These are phyloP conservation scores for Boloria euphrosyne DNA, from an alignment of 2,888 invertebrate genomes.

Conservation along the genomic window DNA sequence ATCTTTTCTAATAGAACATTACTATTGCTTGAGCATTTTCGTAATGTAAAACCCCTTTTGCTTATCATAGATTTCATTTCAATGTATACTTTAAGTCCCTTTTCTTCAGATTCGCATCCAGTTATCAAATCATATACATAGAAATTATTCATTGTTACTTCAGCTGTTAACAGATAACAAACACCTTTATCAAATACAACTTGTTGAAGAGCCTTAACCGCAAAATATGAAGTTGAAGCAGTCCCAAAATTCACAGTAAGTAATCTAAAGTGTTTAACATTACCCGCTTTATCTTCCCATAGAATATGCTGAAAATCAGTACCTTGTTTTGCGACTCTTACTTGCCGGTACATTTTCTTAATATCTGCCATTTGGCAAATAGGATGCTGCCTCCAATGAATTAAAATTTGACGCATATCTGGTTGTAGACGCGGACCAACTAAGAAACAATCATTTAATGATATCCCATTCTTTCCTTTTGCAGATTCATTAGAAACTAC, in stretches of 20 bases:
- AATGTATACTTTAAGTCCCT: slow-evolving; percentile 38
- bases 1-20: too few species aligned
- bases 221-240: too few species aligned
- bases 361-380: slow-evolving; percentile 40
- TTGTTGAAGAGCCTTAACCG: too few species aligned
- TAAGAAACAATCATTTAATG: slow-evolving; percentile 43
- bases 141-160: slow-evolving; percentile 23
- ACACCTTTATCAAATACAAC: slow-evolving; percentile 35
- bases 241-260: too few species aligned
- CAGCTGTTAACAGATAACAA: slow-evolving; percentile 33
- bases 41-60: too few species aligned
- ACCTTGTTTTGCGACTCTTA: too few species aligned
- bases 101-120: slow-evolving; percentile 36
- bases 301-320: too few species aligned
- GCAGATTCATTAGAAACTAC: slow-evolving; percentile 41
- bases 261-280: too few species aligned
- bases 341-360: slow-evolving; percentile 46
- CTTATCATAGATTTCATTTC: slow-evolving; percentile 41
- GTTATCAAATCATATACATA: slow-evolving; percentile 43
- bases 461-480: slow-evolving; percentile 31
- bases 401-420: slow-evolving; percentile 43
- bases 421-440: slow-evolving; percentile 44
- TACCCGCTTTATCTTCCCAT: too few species aligned
- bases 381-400: slow-evolving; percentile 39
- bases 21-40: too few species aligned